Conservation (phyloP, 2,113 vertebrate genomes). For the Chauna torquata region DNA sequence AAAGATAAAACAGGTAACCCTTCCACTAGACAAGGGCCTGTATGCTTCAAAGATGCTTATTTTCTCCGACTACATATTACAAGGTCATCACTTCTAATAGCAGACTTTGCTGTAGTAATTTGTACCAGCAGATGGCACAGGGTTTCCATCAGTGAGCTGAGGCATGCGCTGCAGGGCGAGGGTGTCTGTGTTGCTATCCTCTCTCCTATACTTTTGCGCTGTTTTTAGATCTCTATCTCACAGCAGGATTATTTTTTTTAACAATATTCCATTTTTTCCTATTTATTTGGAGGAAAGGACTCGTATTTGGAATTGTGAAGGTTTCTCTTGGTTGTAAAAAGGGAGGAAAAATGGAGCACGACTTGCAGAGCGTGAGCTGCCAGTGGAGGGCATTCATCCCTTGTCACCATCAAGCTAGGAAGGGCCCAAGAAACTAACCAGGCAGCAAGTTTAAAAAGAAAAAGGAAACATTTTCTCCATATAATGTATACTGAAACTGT, state of each 20-base stretch:
- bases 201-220: not conserved
- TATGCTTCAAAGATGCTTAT: fast-evolving
- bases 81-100: fast-evolving
- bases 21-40: fast-evolving
- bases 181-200: fast-evolving
- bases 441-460: not conserved
- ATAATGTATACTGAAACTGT: fast-evolving
- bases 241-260: not conserved
- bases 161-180: fast-evolving
- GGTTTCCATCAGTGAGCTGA: not conserved
- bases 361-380: fast-evolving
- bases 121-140: slow-evolving; percentile 23
- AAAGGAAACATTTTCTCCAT: not conserved
- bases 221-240: fast-evolving
- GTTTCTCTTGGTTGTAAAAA: not conserved
- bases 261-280: not conserved
- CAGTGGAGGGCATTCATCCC: not conserved
- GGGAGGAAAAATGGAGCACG: not conserved
- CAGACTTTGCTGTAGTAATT: fast-evolving
- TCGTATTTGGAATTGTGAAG: fast-evolving
- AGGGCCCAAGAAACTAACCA: too few species aligned
- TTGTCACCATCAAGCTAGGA: fast-evolving
- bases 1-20: fast-evolving
- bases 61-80: fast-evolving
- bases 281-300: not conserved